Evolutionary conservation across 2,888 invertebrate species (phyloP).

Genomic region (Rotaria magnacalcarata): DNA sequence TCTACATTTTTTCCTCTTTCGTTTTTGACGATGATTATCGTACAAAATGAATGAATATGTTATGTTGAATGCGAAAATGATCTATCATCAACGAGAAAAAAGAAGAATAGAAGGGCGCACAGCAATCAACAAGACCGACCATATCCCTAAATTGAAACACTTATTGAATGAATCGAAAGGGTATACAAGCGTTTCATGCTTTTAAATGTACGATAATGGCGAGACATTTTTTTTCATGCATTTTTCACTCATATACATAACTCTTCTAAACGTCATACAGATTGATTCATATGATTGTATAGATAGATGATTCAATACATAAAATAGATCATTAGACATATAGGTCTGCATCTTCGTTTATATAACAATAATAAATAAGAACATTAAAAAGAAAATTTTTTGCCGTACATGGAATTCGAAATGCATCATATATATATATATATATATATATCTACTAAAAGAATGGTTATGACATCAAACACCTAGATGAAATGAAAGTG

Average conservation of each 20-base stretch:
- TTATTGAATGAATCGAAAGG: not conserved
- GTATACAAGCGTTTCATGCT: not conserved
- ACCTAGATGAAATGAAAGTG: not conserved
- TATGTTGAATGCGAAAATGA: conserved; percentile 1
- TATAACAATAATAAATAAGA: not conserved
- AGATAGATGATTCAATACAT: not conserved
- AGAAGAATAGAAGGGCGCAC: not conserved
- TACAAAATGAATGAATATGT: not conserved
- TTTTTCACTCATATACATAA: not conserved
- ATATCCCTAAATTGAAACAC: conserved; percentile 1
- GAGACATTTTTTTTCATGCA: not conserved
- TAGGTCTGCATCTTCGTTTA: not conserved
- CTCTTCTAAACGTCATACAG: not conserved
- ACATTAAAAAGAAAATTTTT: not conserved
- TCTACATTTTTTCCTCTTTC: not conserved
- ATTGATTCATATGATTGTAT: not conserved
- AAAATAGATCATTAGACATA: not conserved
- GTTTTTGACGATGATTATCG: conserved; percentile 11
- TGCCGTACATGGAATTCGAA: not conserved
- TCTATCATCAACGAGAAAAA: conserved; percentile 7
- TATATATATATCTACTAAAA: not conserved
- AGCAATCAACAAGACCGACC: not conserved
- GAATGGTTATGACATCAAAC: not conserved
- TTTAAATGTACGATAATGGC: not conserved
- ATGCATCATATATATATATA: not conserved